Base-by-base conservation (phyloP, 2,888 invertebrate genomes). In the Drosophila kuntzei region DNA sequence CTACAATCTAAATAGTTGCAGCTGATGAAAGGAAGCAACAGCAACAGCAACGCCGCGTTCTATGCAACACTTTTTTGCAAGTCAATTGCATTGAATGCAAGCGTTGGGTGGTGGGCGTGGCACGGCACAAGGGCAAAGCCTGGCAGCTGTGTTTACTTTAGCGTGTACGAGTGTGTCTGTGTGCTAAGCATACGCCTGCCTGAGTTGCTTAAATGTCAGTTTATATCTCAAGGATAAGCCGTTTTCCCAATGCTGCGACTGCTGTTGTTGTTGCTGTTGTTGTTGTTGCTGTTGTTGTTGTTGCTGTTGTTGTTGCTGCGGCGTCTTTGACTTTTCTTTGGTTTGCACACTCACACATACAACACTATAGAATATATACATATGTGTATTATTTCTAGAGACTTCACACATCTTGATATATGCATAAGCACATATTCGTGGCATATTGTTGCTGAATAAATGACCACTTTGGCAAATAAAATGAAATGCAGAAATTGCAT, bases 201-300 rank as follows among this genome's bases (percentile, higher is more conserved):
- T 80, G 83, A 83, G 83, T 83, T 83, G 83, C 80, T 81, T 89
- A 81, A 88, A 87, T 86, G 86, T 86, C 88, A 87, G 88, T 88
- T 89, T 88, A 87, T 84, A 85, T 89, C 89, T 89, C 88, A 88
- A 88, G 88, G 88, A 89, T 89, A 88, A 88, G 86, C 82, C 75
- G 87, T 83, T 83, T 80, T 83, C 79, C 80, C 82, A 67, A 72
- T 79, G 85, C 76, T 71, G 57, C 32, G 55, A 44, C 46, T 55
- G 57, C 69, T 72, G 58, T 65, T 68, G 71, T 57, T 43, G 66
- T 47, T 64, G 64, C 41, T 37, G 36, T 14, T 36, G 36, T 9
- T 67, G 70, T 59, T 41, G 65, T 46, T 63, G 64, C 41, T 37
- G 39, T 11, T 18, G 39, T n/a, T 39, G 39, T 5, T 39, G 41